Conservation (phyloP, 2,113 vertebrate genomes). For the Perccottus glenii region DNA sequence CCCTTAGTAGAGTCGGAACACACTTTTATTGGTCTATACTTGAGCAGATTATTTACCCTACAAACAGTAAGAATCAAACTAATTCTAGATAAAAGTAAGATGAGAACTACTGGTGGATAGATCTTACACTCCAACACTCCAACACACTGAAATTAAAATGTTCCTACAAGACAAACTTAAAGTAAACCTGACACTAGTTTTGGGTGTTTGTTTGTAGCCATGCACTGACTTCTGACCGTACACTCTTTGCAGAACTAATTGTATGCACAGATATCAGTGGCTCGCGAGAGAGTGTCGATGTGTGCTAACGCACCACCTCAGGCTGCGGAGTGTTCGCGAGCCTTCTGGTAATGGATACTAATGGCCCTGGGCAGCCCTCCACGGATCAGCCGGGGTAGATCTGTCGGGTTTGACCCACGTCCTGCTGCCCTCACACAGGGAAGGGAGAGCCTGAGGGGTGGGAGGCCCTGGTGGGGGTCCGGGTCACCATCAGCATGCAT, state of each 20-base stretch:
- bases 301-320: constrained; percentile 1
- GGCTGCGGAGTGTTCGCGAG: constrained; percentile 14
- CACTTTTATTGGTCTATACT: too few relatives aligned
- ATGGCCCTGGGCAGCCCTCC: constrained; percentile 73
- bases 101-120: too few relatives aligned
- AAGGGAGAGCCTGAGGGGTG: constrained; percentile 42
- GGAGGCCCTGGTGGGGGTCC: constrained; percentile 51
- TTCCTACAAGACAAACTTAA: too few relatives aligned
- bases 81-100: too few relatives aligned
- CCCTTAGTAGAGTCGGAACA: too few relatives aligned
- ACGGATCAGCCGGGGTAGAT: constrained; percentile 52
- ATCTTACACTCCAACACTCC: too few relatives aligned
- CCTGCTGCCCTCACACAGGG: constrained; percentile 64
- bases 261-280: neutral
- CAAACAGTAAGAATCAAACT: too few relatives aligned
- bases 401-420: constrained; percentile 64
- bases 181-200: too few relatives aligned
- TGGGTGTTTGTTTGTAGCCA: neutral
- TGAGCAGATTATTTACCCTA: too few relatives aligned
- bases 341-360: constrained; percentile 73
- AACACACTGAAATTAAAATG: too few relatives aligned
- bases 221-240: neutral
- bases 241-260: neutral
- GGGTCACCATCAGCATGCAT: constrained; percentile 73
- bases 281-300: neutral